Conservation (phyloP, 2,888 invertebrate genomes). For the Tupiocoris notatus region DNA sequence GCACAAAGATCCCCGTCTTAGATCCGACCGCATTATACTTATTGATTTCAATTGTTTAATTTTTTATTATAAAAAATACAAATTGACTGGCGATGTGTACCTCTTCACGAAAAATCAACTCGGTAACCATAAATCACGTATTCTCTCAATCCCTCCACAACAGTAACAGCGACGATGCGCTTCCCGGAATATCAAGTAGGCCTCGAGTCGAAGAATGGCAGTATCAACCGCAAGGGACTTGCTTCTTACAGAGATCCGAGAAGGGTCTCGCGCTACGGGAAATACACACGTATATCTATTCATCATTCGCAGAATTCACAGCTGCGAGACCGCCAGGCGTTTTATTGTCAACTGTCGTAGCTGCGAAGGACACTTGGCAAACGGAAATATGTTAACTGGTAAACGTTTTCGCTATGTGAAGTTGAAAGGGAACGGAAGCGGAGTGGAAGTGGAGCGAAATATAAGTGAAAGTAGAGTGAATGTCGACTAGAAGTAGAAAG, state of each 20-base stretch:
- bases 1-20: too few relatives aligned
- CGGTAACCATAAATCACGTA: conserved; percentile 24
- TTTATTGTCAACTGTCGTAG: not conserved
- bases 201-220: not conserved
- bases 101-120: not conserved
- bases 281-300: not conserved
- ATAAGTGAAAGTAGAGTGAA: too few relatives aligned
- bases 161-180: not conserved
- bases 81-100: too few relatives aligned
- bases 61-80: too few relatives aligned
- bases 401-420: too few relatives aligned
- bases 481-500: too few relatives aligned
- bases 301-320: not conserved
- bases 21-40: too few relatives aligned
- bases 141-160: not conserved
- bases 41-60: too few relatives aligned
- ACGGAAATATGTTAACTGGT: too few relatives aligned
- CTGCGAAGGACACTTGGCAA: too few relatives aligned
- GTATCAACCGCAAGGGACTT: not conserved
- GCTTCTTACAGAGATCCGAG: not conserved
- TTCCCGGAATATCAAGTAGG: conserved; percentile 5
- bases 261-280: not conserved
- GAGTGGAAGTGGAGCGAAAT: too few relatives aligned
- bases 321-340: not conserved
- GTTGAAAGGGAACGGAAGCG: too few relatives aligned